Percentiles rank a stretch among this genome's conserved stretches.
phyloP scores from a whole-genome alignment of 2,888 invertebrate genomes.

The Thecophora atra region DNA sequence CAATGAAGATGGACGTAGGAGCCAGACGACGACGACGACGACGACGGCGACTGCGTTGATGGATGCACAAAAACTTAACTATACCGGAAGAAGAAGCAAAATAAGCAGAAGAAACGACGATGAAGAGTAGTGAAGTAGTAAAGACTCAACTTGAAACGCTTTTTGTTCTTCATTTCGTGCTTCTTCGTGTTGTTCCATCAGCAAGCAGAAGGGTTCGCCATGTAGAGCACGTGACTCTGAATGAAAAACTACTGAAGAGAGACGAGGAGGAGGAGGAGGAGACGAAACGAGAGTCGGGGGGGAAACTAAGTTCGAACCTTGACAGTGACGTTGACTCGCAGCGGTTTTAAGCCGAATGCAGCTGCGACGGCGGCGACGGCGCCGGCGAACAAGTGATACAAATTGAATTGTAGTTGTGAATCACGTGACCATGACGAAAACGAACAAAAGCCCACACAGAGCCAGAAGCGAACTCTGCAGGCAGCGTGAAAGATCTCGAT shows the following conservation, averaged over 20 bases:
- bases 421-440: slow-evolving; percentile 63
- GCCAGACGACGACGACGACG: slow-evolving; percentile 46
- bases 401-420: slow-evolving; percentile 58
- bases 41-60: slow-evolving; percentile 42
- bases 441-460: slow-evolving; percentile 46
- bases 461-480: not conserved
- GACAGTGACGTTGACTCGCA: slow-evolving; percentile 25
- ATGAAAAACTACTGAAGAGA: slow-evolving; percentile 32
- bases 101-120: not conserved
- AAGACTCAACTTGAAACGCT: slow-evolving; percentile 25
- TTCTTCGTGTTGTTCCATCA: not conserved
- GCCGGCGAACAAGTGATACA: slow-evolving; percentile 48
- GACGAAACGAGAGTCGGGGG: too few relatives aligned
- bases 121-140: not conserved
- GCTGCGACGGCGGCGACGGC: not conserved
- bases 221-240: slow-evolving; percentile 35
- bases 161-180: not conserved
- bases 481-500: slow-evolving; percentile 50
- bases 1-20: slow-evolving; percentile 40
- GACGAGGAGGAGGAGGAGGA: not conserved
- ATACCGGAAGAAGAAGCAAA: slow-evolving; percentile 24
- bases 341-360: slow-evolving; percentile 37
- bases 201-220: slow-evolving; percentile 29
- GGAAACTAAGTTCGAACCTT: slow-evolving; percentile 43
- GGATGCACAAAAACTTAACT: slow-evolving; percentile 35